Evolutionary conservation across 2,797 vertebrate species (phyloP), one percentile per base, ranked within the genome.

Genomic region (Hafferia zeledoni): DNA sequence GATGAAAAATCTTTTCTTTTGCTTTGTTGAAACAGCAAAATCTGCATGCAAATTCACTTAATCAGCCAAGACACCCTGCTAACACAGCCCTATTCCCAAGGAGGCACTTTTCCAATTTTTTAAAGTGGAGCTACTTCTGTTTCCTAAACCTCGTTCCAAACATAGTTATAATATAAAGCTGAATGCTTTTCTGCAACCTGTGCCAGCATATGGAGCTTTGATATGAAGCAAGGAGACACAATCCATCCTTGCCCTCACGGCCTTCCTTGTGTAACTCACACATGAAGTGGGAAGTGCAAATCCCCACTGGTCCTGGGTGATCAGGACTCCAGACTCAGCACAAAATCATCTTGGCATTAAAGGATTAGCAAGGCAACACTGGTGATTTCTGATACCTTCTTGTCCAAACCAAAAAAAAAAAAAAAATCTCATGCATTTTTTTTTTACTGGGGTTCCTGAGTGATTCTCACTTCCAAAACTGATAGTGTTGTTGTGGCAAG

Each of bases 21-120:
- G 56, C 86, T 85, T 83, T 94, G 75, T 87, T 93, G 75, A 91
- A 92, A 64, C 43, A 87, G 87, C 49, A 87, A 85, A 92, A 80
- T 87, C 79, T 94, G 65, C 49, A 77, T 75, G 56, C 49, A 87
- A 80, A 94, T 77, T 87, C 81, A 68, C 53, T 74, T 67, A 87
- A 84, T 60, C 65, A 87, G 50, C 56, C 90, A 79, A 90, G 83
- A 89, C 2, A 5, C 74, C 64, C 69, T 76, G 52, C 68, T 84
- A 90, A 72, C 33, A 15, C 53, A 71, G 56, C 52, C 59, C 35
- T 86, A 15, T 90, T 90, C 79, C 87, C 63, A 83, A 68, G 30
- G 76, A 86, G 77, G 67, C 64, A 85, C 60, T 87, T 87, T n/a
- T 87, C 78, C 75, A 71, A 11, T 77, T 89, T 77, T 80, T 60